Evolutionary conservation across 2,888 invertebrate species (phyloP), one percentile per base, ranked within the genome.

Genomic region (Leucophenga montana): DNA sequence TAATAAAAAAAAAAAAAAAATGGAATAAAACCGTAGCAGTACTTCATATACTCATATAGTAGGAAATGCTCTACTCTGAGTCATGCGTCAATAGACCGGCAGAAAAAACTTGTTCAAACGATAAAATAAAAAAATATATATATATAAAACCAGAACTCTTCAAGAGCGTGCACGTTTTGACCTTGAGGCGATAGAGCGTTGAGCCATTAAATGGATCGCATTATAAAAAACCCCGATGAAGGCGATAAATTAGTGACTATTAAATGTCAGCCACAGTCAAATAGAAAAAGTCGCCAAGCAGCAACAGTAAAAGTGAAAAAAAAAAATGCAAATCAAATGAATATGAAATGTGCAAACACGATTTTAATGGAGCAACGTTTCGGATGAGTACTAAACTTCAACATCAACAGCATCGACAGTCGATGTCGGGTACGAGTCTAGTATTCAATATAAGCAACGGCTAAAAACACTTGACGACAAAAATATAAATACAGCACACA

Each of bases 331-430:
- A 39, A 18, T 20, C 18, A 22, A 46, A 46, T 64, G 64, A 64
- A 64, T 64, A 48, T 64, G 9, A 46, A 46, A 64, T 64, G 16
- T 16, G 9, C 46, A 64, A 64, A 64, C 46, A 44, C 16, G 64
- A 44, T 64, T 64, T 64, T 44, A 33, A 61, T 33, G n/a, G 33
- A 61, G n/a, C 22, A 57, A n/a, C 57, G 27, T 57, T 61, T 4
- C 39, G 56, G 4, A 22, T 56, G 22, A 20, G 22, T 56, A 3
- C 56, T 18, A 27, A 50, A 18, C 50, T 50, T 16, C 50, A 50
- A n/a, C 50, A 50, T 4, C 18, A 50, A 9, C 56, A 22, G 27
- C 53, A 20, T 39, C 39, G 39, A 8, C 39, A 27, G 4, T n/a
- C n/a, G 33, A 5, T 8, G 33, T 33, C 8, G 33, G 4, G 33